phyloP scores from a whole-genome alignment of 2,113 vertebrate genomes.

The Ameiurus melas region DNA sequence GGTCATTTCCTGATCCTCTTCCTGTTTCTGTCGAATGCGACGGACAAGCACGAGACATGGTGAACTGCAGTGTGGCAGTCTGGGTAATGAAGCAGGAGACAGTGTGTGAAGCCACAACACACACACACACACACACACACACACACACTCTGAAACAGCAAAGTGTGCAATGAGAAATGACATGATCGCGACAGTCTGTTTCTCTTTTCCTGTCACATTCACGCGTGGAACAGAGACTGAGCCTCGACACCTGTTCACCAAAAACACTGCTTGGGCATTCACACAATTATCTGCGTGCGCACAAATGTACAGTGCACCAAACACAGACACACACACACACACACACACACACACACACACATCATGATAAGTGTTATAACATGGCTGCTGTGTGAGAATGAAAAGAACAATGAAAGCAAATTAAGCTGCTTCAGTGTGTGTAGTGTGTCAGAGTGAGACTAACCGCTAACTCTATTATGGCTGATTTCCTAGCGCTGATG shows the following conservation, averaged over 20 bases:
- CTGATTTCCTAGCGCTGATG: not conserved
- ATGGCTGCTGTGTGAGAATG: constrained; percentile 39
- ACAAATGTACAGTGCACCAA: not conserved
- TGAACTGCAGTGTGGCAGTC: not conserved
- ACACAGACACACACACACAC: not conserved
- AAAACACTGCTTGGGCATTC: not conserved
- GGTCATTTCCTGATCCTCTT: not conserved
- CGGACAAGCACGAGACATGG: not conserved
- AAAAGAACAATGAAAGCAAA: constrained; percentile 33
- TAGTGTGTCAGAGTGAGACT: constrained; percentile 30
- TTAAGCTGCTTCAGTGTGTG: constrained; percentile 21
- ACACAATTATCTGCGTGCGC: not conserved
- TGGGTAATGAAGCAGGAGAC: constrained; percentile 29
- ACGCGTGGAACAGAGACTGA: not conserved
- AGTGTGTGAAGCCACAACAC: not conserved
- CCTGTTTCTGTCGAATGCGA: not conserved
- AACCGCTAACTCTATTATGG: constrained; percentile 24
- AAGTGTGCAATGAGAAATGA: constrained; percentile 12
- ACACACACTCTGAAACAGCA: not conserved
- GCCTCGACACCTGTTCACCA: constrained; percentile 26
- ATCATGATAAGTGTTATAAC: constrained; percentile 27
- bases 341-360: constrained; percentile 18
- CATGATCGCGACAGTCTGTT: constrained; percentile 21
- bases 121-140: constrained; percentile 7
- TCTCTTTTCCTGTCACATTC: not conserved